A percentile compares a stretch with the other conserved stretches of the same genome.
phyloP scores from a whole-genome alignment of 2,113 vertebrate genomes.

The Psittacula cyanocephala region DNA sequence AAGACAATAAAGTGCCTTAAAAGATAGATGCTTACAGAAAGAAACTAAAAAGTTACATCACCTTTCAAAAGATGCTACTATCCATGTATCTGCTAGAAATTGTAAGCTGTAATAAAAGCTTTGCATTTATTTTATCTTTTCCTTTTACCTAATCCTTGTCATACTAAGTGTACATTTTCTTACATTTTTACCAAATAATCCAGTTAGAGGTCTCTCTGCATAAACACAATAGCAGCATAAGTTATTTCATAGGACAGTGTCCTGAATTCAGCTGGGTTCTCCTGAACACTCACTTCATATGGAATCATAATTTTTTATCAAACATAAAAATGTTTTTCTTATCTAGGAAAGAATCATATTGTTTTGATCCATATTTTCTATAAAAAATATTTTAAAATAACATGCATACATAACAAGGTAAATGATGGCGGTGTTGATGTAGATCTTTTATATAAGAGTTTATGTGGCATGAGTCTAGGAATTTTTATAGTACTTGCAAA shows the following conservation, averaged over 20 bases:
- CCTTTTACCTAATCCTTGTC: neutral
- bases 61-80: neutral
- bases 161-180: neutral
- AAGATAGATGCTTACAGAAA: neutral
- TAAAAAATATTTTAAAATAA: neutral
- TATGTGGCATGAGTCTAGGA: neutral
- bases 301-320: neutral
- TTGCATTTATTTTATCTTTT: neutral
- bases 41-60: neutral
- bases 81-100: neutral
- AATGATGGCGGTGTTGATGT: fast-evolving
- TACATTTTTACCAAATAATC: neutral
- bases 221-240: neutral
- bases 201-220: fast-evolving
- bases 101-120: neutral
- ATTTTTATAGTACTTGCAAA: neutral
- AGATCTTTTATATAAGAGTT: neutral
- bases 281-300: neutral
- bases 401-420: neutral
- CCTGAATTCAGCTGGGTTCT: neutral
- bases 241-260: neutral
- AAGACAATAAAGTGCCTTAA: neutral
- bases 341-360: neutral
- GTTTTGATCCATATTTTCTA: neutral
- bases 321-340: neutral